Base-by-base conservation (phyloP, 2,888 invertebrate species). In the Eledone cirrhosa region DNA sequence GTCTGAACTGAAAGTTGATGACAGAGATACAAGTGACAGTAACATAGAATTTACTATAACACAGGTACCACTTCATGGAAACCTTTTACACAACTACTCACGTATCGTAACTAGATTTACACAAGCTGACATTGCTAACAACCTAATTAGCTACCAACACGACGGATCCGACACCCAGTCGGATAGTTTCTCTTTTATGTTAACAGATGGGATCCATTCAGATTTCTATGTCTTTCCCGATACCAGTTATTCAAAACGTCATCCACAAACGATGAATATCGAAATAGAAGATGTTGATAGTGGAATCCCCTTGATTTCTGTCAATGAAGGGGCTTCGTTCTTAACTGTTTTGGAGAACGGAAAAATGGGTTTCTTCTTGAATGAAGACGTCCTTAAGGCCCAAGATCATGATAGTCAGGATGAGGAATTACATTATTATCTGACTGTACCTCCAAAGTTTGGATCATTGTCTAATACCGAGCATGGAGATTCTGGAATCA, bases 81-180 rank as follows among this genome's bases (percentile, higher is more conserved):
- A 86, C n/a, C 83, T 90, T 19, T 77, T 89, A 78, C 84, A 82
- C 82, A 89, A 88, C 82, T 83, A 83, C 59, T 85, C 87, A 3
- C 79, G 83, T 33, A 84, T 85, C 24, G 85, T 89, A 14, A 86
- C 85, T 2, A 79, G 82, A 19, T 91, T 91, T 82, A 89, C 89
- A 3, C 86, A 88, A 84, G 82, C 84, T 24, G 91, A 91, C 80
- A 80, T 91, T 48, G 84, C 85, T 31, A 83, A 86, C 29, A 89
- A 89, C 78, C 78, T 87, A 78, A 88, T 91, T 77, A 87, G 86
- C 67, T 91, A 91, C 82, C 88, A 88, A 33, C 91, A 91, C 84
- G 91, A 90, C 79, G 91, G 90, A n/a, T 87, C 88, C 0, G 91
- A 90, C 80, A 89, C 90, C 0, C 67, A 81, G 7, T 82, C 83